Evolutionary conservation across 64 coral and sea anemone genomes (phyloP), one percentile per base, ranked within the genome.

Genomic region (Pachyseris speciosa): DNA sequence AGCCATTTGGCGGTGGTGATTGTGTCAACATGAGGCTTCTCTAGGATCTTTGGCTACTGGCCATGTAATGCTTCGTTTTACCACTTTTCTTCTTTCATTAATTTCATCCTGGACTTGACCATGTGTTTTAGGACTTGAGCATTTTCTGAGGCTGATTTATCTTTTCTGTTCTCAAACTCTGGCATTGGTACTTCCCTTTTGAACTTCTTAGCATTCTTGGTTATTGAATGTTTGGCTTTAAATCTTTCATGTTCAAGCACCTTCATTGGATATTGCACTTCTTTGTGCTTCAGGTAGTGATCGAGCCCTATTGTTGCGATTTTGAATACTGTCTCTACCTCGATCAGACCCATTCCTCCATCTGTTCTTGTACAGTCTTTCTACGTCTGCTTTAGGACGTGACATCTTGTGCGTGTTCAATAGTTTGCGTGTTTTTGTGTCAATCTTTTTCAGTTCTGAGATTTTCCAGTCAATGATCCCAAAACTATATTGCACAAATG

Each of bases 341-440:
- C 40, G 31, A 51, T 78, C 7, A 78, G 22, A 26, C 41, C 74
- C 31, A 6, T 78, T 51, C 74, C 41, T 1, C 74, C 19, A 42
- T 55, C 15, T 78, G 47, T 78, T 43, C 47, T 78, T 78, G 45
- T 78, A 78, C 50, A 78, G 74, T 27, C 45, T 78, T 42, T 78
- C 47, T 43, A 36, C 74, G 26, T 78, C 47, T 26, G 42, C 43
- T 49, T 49, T 24, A 29, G 74, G 74, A 26, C 49, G 74, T 22
- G 49, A 43, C 41, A 78, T 78, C 7, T 51, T 47, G 22, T 55
- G 38, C n/a, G 49, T 78, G 38, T 42, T 78, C 50, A 78, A 32
- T 9, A 55, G 42, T 49, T 78, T 78, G 43, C 74, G 43, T 22
- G 41, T 55, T 49, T 78, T 78, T 78, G 41, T 48, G 42, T 50